A percentile compares a stretch with the other conserved stretches of the same genome.
Evolutionary conservation across 2,797 vertebrate genomes (phyloP).

Genomic region (Gallinago solitaria): DNA sequence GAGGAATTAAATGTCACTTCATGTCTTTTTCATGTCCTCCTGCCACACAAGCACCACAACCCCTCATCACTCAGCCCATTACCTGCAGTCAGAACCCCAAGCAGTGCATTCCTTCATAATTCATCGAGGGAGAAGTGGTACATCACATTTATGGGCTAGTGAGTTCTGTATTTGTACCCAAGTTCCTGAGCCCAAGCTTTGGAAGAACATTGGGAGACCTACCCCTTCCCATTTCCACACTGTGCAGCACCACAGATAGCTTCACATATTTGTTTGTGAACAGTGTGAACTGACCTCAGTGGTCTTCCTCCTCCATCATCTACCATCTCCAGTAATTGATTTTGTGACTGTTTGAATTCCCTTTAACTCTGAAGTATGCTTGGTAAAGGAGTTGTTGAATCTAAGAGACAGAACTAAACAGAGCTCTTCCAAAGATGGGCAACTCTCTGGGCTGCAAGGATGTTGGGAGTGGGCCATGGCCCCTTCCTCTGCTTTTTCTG

Average conservation of each 20-base stretch:
- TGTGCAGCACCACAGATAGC: rapidly evolving
- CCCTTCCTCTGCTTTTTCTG: neutral
- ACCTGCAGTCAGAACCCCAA: neutral
- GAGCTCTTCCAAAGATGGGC: neutral
- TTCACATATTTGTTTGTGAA: neutral
- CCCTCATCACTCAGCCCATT: neutral
- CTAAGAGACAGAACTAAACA: neutral
- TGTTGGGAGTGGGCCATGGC: rapidly evolving
- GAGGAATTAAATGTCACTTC: neutral
- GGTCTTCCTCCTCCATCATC: neutral
- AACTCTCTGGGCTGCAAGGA: neutral
- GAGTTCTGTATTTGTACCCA: neutral
- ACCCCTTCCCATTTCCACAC: neutral
- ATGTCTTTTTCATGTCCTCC: neutral
- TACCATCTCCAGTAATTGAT: neutral
- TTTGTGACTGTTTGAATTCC: neutral
- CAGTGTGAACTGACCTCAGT: neutral
- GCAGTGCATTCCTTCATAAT: neutral
- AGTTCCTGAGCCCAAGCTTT: neutral
- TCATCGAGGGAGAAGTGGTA: neutral
- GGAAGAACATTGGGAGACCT: neutral
- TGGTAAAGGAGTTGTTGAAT: neutral
- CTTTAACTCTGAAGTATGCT: neutral
- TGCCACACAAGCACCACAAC: neutral
- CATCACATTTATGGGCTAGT: neutral